phyloP scores from a whole-genome alignment of 2,797 vertebrate genomes.

The Halcyon badia region DNA sequence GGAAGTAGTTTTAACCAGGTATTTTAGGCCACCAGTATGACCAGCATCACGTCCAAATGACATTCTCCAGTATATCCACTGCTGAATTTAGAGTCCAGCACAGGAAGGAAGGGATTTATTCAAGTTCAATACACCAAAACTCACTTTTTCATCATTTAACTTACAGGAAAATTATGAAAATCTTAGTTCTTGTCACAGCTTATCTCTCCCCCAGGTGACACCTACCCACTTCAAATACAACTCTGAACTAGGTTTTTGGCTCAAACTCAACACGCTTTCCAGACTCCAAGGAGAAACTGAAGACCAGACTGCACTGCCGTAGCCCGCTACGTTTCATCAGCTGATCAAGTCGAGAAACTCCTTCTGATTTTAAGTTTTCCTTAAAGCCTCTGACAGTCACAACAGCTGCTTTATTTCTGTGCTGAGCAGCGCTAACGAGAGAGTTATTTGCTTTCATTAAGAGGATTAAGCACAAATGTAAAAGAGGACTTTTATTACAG shows the following conservation, averaged over 20 bases:
- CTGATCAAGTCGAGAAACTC: background rate
- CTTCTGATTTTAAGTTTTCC: background rate
- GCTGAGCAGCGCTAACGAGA: background rate
- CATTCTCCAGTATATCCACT: slow-evolving; percentile 10
- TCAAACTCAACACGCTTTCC: background rate
- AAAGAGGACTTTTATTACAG: background rate
- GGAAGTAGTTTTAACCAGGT: background rate
- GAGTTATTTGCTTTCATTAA: background rate
- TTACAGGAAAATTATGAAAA: background rate
- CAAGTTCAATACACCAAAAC: background rate
- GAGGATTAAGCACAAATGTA: background rate
- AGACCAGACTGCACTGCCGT: background rate
- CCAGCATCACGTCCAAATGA: background rate
- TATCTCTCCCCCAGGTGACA: background rate
- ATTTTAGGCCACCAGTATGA: background rate
- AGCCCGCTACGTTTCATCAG: background rate
- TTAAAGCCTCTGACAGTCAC: background rate
- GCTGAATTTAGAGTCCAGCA: background rate
- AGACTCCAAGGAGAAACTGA: background rate
- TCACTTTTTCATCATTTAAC: background rate
- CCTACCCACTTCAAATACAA: background rate
- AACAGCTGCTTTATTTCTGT: slow-evolving; percentile 36
- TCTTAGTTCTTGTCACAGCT: background rate
- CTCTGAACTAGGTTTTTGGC: background rate
- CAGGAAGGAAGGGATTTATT: slow-evolving; percentile 8